Base-by-base conservation (phyloP, 1,140 invertebrate genomes). In the Bathynomus jamesi region DNA sequence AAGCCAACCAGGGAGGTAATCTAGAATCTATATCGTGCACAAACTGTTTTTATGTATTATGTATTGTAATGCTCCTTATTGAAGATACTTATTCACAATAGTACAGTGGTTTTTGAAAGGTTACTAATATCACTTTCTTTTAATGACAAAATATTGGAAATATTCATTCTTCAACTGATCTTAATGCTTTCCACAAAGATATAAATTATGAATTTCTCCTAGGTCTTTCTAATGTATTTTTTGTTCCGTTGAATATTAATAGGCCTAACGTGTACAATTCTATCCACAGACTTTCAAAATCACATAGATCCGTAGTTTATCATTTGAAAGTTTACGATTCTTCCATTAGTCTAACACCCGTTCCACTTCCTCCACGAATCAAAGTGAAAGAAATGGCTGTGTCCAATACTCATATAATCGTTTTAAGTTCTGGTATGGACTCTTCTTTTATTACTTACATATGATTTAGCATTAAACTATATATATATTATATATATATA, bases 381-480 rank as follows among this genome's bases (percentile, higher is more conserved):
- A 83, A 83, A 70, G 83, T 88, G 28, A 81, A 82, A 25, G 79
- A 87, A 79, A 83, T 90, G 28, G 84, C 87, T 46, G 85, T 87
- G 30, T 88, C 89, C 65, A 83, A 83, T 61, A 87, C 86, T 24
- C 90, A 92, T 81, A 86, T 87, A 78, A 84, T 92, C 67, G 87
- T 88, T 28, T 83, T 91, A 3, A 89, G 89, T 70, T 72, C 75
- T 32, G 75, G 75, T 76, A 27, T 24, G 27, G n/a, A 5, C 17
- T 28, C 11, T 8, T 21, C 11, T 27, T 28, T 30, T 1, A 30
- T 30, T 11, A 25, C 3, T 3, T 30, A 31, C 10, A 28, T 65
- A 65, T 7, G 24, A 65, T 30, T 32, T 65, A 32, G 5, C 28
- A 28, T 2, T 3, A 2, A 64, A 63, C 11, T 29, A 64, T 64